Evolutionary conservation across 2,888 invertebrate species (phyloP).

Genomic region (Agrilus cyanescens): DNA sequence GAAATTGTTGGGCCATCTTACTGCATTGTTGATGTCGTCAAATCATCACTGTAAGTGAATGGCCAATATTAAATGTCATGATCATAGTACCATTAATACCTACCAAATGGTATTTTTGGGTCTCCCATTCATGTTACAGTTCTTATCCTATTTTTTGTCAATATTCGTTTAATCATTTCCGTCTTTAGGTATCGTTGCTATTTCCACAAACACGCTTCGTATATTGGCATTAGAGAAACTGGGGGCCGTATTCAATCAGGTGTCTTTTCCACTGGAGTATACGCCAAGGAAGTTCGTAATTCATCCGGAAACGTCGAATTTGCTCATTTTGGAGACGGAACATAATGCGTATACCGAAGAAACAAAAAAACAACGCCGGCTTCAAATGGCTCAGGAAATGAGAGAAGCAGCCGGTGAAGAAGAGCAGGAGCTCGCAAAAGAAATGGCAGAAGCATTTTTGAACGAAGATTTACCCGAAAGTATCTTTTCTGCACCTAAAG

Average conservation of each 20-base stretch:
- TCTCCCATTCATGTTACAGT: no score
- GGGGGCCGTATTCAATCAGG: slow-evolving; percentile 97
- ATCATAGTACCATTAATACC: no score
- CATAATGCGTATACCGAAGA: slow-evolving; percentile 97
- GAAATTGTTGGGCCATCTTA: neutral
- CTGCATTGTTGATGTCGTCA: no score
- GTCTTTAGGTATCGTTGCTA: slow-evolving; percentile 75
- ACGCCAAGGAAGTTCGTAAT: slow-evolving; percentile 93
- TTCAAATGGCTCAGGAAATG: slow-evolving; percentile 99
- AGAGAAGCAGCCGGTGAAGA: slow-evolving; percentile 93
- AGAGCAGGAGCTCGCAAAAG: slow-evolving; percentile 88
- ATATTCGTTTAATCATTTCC: slow-evolving; percentile 1
- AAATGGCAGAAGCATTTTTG: slow-evolving; percentile 95
- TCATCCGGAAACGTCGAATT: slow-evolving; percentile 79
- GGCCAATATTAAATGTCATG: no score
- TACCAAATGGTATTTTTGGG: no score
- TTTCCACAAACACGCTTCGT: slow-evolving; percentile 91
- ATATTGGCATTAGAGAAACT: slow-evolving; percentile 97
- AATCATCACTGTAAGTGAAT: no score
- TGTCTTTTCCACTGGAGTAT: slow-evolving; percentile 83
- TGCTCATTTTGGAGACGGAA: slow-evolving; percentile 91
- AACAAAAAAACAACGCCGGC: slow-evolving; percentile 78
- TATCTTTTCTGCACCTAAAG: slow-evolving; percentile 91
- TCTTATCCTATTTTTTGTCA: neutral
- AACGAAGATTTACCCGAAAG: slow-evolving; percentile 91